phyloP scores from a whole-genome alignment of 2,113 vertebrate species.

The Drymodes brunneopygia region DNA sequence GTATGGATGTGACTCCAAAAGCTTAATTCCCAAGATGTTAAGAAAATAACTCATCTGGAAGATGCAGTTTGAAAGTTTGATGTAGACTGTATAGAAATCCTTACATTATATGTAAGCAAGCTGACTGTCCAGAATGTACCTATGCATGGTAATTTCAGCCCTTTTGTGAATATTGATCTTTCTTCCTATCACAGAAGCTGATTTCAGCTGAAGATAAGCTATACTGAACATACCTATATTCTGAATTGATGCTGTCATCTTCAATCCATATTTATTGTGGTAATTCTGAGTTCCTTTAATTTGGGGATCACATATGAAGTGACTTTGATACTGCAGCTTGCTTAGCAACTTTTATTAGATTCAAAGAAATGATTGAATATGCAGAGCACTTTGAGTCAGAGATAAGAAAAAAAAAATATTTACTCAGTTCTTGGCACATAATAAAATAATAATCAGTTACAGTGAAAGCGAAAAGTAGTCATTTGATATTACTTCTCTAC shows the following conservation, averaged over 20 bases:
- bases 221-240: not conserved
- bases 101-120: not conserved
- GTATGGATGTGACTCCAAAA: not conserved
- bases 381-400: not conserved
- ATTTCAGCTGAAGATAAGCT: not conserved
- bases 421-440: not conserved
- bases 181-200: not conserved
- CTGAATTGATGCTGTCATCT: not conserved
- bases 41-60: not conserved
- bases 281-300: not conserved
- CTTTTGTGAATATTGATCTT: not conserved
- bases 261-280: not conserved
- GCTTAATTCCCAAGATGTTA: not conserved
- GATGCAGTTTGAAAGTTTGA: not conserved
- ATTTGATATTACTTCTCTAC: not conserved
- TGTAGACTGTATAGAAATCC: not conserved
- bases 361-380: not conserved
- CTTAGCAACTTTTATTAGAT: not conserved
- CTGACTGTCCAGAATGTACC: not conserved
- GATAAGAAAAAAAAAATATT: not conserved
- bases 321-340: not conserved
- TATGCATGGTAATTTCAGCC: not conserved
- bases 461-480: not conserved
- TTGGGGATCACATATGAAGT: not conserved
- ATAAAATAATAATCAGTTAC: slow-evolving; percentile 1